Conservation (phyloP, 53 echinoderm and acorn worm species). For the Echinometra lucunter region DNA sequence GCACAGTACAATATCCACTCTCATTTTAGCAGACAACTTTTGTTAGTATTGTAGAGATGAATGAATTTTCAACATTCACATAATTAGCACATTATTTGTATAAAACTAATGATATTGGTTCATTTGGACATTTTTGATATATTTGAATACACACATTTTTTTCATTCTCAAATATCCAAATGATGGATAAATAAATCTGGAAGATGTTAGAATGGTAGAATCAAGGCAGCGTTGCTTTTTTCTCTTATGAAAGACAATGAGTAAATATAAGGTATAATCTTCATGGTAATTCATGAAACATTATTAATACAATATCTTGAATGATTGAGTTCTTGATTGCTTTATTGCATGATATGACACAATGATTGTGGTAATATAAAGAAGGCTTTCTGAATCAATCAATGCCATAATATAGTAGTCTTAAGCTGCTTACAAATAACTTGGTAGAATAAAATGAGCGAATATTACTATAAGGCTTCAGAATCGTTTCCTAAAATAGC, state of each 20-base stretch:
- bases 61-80: background rate
- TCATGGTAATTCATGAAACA: background rate
- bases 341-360: background rate
- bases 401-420: background rate
- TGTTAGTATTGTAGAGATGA: background rate
- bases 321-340: too few species aligned
- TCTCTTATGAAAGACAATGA: constrained; percentile 31
- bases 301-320: background rate
- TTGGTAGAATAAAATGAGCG: background rate
- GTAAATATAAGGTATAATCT: background rate
- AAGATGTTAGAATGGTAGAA: background rate
- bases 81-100: background rate
- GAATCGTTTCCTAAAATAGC: background rate
- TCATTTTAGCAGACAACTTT: background rate
- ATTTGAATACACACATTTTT: background rate
- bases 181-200: background rate
- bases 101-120: background rate
- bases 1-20: too few species aligned
- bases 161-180: background rate
- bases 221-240: constrained; percentile 18
- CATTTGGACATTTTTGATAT: background rate
- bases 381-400: background rate
- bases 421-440: background rate
- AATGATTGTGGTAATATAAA: background rate
- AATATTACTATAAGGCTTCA: background rate